Evolutionary conservation across 2,113 vertebrate genomes (phyloP).

Genomic region (Ovibos moschatus): DNA sequence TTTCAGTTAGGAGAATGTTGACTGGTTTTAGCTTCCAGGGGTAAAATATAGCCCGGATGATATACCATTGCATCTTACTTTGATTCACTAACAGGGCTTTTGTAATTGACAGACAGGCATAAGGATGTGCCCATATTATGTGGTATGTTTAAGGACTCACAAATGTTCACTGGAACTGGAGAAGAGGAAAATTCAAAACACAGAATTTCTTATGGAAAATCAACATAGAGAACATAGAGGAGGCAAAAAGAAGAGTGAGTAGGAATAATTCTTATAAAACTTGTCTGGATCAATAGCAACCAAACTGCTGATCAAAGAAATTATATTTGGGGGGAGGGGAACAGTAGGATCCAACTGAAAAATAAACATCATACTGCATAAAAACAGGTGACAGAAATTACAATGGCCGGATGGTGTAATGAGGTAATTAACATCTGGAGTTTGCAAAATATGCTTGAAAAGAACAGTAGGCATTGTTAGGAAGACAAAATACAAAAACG

Average conservation of each 20-base stretch:
- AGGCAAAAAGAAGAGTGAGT: neutral
- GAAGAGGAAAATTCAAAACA: neutral
- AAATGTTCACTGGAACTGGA: neutral
- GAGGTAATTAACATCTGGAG: slow-evolving; percentile 48
- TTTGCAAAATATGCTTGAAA: slow-evolving; percentile 29
- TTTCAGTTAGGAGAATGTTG: neutral
- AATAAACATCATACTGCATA: neutral
- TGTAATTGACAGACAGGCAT: neutral
- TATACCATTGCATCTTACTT: neutral
- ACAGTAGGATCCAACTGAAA: neutral
- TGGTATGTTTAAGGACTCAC: neutral
- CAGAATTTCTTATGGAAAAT: neutral
- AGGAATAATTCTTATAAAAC: slow-evolving; percentile 20
- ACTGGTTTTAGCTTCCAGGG: neutral
- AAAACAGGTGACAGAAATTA: neutral
- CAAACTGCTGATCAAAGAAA: slow-evolving; percentile 34
- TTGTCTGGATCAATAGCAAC: neutral
- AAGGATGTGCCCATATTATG: neutral
- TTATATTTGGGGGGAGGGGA: neutral
- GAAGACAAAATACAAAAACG: neutral
- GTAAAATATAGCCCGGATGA: neutral
- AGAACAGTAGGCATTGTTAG: neutral
- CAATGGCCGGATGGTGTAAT: neutral
- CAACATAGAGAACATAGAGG: neutral
- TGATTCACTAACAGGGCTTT: neutral